Conservation (phyloP, 2,888 invertebrate genomes). For the Heliothis peltigera region DNA sequence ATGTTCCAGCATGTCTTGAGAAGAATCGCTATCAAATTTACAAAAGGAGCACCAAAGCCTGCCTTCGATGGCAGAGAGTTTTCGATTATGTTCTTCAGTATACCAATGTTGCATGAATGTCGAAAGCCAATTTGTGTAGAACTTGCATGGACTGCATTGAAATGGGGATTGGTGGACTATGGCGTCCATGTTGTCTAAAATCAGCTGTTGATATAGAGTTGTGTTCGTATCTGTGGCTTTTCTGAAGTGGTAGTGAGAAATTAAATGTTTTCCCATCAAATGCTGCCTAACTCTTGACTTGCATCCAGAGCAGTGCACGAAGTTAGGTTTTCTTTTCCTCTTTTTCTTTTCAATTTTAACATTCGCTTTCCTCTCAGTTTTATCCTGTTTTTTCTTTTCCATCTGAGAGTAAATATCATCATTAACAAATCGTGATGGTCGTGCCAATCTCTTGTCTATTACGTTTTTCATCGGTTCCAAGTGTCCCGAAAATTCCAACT, state of each 20-base stretch:
- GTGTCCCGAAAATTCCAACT: constrained; percentile 91
- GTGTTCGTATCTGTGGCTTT: constrained; percentile 91
- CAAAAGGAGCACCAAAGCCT: constrained; percentile 94
- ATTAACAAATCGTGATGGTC: constrained; percentile 79
- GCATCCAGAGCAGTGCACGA: constrained; percentile 93
- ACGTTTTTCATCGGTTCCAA: constrained; percentile 74
- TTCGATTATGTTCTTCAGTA: constrained; percentile 90
- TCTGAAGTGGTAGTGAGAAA: constrained; percentile 95
- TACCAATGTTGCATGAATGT: constrained; percentile 94
- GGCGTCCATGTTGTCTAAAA: constrained; percentile 94
- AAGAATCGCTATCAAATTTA: constrained; percentile 91
- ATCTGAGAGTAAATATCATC: constrained; percentile 74
- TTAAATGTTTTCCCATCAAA: constrained; percentile 95
- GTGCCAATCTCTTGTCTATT: constrained; percentile 74
- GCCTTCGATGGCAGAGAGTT: constrained; percentile 87
- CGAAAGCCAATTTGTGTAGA: constrained; percentile 94
- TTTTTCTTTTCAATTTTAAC: constrained; percentile 78
- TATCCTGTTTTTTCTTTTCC: constrained; percentile 67
- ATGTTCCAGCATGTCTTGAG: constrained; percentile 92
- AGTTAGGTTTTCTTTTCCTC: constrained; percentile 89
- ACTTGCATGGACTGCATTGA: constrained; percentile 95
- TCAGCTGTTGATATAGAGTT: constrained; percentile 90
- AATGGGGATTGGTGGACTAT: constrained; percentile 95
- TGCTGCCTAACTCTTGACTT: constrained; percentile 92
- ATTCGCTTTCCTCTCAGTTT: constrained; percentile 61